Percentiles rank a stretch among this genome's conserved stretches.
These are phyloP conservation scores for Penaeus japonicus DNA, from an alignment of 1,140 invertebrate genomes.

Conservation along the genomic window DNA sequence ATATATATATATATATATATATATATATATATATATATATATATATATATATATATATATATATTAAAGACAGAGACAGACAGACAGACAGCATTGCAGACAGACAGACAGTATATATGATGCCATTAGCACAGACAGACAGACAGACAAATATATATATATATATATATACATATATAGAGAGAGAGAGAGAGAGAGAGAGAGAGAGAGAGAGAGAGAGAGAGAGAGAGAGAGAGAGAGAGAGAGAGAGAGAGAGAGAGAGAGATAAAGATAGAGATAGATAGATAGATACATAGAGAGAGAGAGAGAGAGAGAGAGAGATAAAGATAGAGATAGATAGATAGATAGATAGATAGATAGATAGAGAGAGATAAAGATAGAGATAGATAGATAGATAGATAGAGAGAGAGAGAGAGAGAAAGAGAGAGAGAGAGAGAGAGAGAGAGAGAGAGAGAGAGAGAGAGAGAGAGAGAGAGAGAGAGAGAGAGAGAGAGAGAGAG, in stretches of 20 bases:
- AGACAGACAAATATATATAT: too few species aligned
- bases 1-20: too few species aligned
- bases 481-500: neutral
- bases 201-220: neutral
- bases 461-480: conserved; percentile 3
- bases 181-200: neutral
- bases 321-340: neutral
- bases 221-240: conserved; percentile 1
- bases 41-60: too few species aligned
- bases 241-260: neutral
- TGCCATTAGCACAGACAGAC: too few species aligned
- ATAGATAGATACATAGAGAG: neutral
- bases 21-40: too few species aligned
- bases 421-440: neutral
- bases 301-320: neutral
- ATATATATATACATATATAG: too few species aligned
- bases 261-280: neutral
- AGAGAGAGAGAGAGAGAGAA: neutral
- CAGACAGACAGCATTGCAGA: too few species aligned
- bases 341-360: neutral
- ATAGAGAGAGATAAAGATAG: neutral
- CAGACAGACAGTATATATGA: too few species aligned
- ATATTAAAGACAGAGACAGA: too few species aligned
- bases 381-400: neutral
- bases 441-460: conserved; percentile 1